phyloP scores from a whole-genome alignment of 2,113 vertebrate species.

The Amphiprion ocellaris region DNA sequence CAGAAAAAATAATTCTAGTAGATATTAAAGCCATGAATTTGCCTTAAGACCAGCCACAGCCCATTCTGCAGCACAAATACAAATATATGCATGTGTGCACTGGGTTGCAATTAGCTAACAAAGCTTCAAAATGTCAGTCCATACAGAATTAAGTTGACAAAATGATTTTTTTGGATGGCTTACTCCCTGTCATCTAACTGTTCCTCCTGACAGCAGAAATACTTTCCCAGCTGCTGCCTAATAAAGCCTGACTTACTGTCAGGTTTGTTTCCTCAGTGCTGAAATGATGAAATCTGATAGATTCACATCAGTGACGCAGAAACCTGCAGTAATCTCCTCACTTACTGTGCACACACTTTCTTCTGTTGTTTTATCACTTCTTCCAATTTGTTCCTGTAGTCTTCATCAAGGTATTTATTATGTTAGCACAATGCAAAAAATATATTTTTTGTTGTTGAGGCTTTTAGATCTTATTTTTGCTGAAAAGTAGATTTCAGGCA shows the following conservation, averaged over 20 bases:
- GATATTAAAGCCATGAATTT: neutral
- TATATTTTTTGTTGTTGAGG: too few species aligned
- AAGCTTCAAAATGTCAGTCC: neutral
- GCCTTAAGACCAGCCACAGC: neutral
- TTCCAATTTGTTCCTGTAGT: neutral
- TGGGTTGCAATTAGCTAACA: neutral
- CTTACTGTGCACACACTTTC: neutral
- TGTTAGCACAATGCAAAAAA: too few species aligned
- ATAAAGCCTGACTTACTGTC: slow-evolving; percentile 25
- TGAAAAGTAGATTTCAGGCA: too few species aligned
- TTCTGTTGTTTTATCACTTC: neutral
- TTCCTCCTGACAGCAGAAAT: slow-evolving; percentile 3
- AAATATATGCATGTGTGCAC: neutral
- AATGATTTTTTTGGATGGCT: neutral
- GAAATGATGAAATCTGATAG: slow-evolving; percentile 21
- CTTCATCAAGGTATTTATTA: too few species aligned
- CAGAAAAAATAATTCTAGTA: too few species aligned
- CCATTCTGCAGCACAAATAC: neutral
- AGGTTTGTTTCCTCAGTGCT: slow-evolving; percentile 3
- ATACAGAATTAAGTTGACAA: neutral
- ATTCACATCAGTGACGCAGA: slow-evolving; percentile 14
- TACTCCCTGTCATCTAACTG: neutral
- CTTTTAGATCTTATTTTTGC: too few species aligned
- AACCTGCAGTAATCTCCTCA: slow-evolving; percentile 9
- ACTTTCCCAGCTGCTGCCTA: slow-evolving; percentile 1